These are phyloP conservation scores for Emydura subglobosa DNA, from an alignment of 2,113 vertebrate genomes.

Conservation along the genomic window DNA sequence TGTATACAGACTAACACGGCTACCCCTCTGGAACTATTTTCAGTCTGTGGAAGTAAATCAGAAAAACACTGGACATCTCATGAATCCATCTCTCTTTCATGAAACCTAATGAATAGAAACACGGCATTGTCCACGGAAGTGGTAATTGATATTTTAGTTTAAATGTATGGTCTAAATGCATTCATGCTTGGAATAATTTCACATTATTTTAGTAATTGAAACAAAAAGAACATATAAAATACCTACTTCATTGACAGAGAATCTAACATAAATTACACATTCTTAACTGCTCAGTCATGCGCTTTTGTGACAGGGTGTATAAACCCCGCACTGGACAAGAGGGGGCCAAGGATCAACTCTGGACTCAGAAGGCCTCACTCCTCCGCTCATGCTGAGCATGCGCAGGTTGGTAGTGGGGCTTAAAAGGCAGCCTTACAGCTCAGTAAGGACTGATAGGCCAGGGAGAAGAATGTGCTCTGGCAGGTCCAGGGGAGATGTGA, in stretches of 20 bases:
- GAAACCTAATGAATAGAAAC: not conserved
- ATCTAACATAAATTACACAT: not conserved
- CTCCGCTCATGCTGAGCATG: too few relatives aligned
- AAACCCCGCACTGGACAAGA: too few relatives aligned
- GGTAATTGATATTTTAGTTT: not conserved
- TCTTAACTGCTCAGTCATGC: not conserved
- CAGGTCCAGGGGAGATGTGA: too few relatives aligned
- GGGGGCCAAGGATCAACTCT: too few relatives aligned
- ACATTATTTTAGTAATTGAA: not conserved
- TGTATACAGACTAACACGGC: too few relatives aligned
- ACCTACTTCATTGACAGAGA: not conserved
- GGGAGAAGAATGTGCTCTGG: too few relatives aligned
- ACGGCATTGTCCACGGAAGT: not conserved
- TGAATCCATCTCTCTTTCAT: not conserved
- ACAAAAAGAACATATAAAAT: slow-evolving; percentile 11
- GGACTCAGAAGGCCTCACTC: too few relatives aligned
- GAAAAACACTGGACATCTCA: not conserved
- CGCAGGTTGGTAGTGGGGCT: too few relatives aligned
- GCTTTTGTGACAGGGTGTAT: not conserved
- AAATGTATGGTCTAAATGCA: not conserved
- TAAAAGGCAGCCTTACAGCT: too few relatives aligned
- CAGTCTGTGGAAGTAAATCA: not conserved
- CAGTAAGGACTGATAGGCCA: too few relatives aligned
- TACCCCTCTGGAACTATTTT: not conserved
- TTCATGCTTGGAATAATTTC: not conserved